phyloP scores from a whole-genome alignment of 2,113 vertebrate species.

The Mormoops blainvillei region DNA sequence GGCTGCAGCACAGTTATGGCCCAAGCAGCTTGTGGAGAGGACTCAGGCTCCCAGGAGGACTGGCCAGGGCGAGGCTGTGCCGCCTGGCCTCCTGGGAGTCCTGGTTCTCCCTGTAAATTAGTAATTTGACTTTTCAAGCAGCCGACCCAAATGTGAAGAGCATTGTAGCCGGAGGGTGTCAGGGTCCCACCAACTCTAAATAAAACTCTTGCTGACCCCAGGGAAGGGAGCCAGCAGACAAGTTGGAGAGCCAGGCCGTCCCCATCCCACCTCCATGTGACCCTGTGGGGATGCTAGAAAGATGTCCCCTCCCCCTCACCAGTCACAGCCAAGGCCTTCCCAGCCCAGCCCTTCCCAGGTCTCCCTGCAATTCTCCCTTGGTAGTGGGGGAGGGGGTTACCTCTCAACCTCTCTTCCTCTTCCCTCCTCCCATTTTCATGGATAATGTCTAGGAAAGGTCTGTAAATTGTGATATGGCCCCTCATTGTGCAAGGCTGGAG shows the following conservation, averaged over 20 bases:
- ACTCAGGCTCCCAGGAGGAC: background rate
- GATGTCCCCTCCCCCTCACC: too few relatives aligned
- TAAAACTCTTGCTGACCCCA: background rate
- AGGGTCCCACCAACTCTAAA: background rate
- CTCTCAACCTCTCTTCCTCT: background rate
- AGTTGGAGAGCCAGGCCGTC: background rate
- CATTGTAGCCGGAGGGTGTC: background rate
- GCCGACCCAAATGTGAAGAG: background rate
- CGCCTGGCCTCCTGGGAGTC: background rate
- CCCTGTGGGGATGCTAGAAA: background rate
- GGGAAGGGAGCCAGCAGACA: background rate
- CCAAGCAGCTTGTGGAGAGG: background rate
- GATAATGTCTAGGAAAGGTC: background rate
- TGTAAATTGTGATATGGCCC: accelerated
- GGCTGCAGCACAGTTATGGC: background rate
- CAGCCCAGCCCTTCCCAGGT: background rate
- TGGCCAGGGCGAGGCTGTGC: background rate
- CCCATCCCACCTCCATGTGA: background rate
- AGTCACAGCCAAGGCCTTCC: background rate
- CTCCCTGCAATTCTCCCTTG: too few relatives aligned
- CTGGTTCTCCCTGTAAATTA: background rate
- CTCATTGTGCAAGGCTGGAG: background rate
- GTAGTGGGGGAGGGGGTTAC: background rate
- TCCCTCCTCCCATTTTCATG: background rate
- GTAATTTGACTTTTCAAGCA: background rate